Evolutionary conservation across 2,113 vertebrate genomes (phyloP).

Genomic region (Podarcis raffonei): DNA sequence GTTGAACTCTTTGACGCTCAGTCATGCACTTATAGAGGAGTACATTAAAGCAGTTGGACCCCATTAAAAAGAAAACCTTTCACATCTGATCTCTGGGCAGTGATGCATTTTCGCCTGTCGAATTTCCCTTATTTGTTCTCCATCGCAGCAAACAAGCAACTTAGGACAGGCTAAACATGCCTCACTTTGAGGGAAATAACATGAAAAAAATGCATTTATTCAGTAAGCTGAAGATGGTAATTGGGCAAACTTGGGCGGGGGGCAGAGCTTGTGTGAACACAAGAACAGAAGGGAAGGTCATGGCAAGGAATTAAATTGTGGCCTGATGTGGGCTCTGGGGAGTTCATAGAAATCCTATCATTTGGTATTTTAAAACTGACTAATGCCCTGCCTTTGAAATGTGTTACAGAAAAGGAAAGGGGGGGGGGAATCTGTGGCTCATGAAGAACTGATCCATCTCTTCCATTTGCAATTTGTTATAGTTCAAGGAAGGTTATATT

Average conservation of each 20-base stretch:
- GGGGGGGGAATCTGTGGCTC: background rate
- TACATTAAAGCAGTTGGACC: background rate
- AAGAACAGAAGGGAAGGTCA: background rate
- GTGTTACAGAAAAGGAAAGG: background rate
- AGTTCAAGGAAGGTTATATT: background rate
- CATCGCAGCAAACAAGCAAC: background rate
- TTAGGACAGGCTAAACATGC: background rate
- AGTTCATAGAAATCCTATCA: background rate
- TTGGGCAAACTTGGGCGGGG: background rate
- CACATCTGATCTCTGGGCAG: background rate
- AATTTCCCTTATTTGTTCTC: background rate
- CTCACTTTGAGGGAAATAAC: background rate
- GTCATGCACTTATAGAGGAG: background rate
- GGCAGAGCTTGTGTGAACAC: background rate
- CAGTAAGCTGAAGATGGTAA: background rate
- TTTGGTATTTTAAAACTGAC: background rate
- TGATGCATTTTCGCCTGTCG: background rate
- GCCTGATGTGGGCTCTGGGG: background rate
- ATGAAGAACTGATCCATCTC: constrained; percentile 3
- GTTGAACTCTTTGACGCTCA: background rate
- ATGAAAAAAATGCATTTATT: background rate
- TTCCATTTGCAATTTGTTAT: constrained; percentile 32
- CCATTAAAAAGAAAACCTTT: background rate
- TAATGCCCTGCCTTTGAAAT: rapidly evolving
- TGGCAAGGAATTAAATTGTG: background rate